Percentiles rank a stretch among this genome's conserved stretches.
Evolutionary conservation across 2,113 vertebrate genomes (phyloP).

Genomic region (Oryzias curvinotus): DNA sequence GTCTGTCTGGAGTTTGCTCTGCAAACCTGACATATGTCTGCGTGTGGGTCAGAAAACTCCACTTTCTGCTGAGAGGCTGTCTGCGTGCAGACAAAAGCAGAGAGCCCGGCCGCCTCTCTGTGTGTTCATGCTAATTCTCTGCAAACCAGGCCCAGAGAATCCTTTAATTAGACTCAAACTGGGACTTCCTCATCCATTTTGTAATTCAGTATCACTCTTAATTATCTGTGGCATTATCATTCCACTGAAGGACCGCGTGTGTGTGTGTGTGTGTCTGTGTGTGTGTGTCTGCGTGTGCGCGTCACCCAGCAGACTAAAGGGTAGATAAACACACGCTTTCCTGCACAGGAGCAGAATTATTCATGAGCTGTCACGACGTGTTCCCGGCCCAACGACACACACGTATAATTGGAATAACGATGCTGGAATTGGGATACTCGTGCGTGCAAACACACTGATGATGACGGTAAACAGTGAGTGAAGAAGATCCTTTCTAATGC

Average conservation of each 20-base stretch:
- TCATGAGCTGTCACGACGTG: conserved; percentile 57
- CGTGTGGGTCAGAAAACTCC: conserved; percentile 9
- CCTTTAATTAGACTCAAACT: conserved; percentile 49
- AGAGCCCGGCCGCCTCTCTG: not conserved
- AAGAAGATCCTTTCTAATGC: not conserved
- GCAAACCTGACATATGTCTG: conserved; percentile 18
- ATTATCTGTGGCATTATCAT: conserved; percentile 58
- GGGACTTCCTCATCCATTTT: conserved; percentile 29
- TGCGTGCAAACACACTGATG: not conserved
- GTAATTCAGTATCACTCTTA: conserved; percentile 39
- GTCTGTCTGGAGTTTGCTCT: not conserved
- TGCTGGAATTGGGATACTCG: conserved; percentile 30
- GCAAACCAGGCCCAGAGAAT: conserved; percentile 2
- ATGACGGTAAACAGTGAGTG: not conserved
- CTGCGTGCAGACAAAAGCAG: not conserved
- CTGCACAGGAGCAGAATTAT: conserved; percentile 53
- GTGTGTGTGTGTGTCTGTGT: conserved; percentile 14
- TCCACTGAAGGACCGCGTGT: conserved; percentile 13
- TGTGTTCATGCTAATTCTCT: conserved; percentile 17
- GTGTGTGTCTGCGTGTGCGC: conserved; percentile 21
- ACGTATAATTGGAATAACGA: conserved; percentile 61
- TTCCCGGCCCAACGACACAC: conserved; percentile 37
- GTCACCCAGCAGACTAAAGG: conserved; percentile 41
- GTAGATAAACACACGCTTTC: conserved; percentile 56
- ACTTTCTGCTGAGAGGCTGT: conserved; percentile 1